Conservation (phyloP, 2,113 vertebrate genomes). For the Oncorhynchus nerka region DNA sequence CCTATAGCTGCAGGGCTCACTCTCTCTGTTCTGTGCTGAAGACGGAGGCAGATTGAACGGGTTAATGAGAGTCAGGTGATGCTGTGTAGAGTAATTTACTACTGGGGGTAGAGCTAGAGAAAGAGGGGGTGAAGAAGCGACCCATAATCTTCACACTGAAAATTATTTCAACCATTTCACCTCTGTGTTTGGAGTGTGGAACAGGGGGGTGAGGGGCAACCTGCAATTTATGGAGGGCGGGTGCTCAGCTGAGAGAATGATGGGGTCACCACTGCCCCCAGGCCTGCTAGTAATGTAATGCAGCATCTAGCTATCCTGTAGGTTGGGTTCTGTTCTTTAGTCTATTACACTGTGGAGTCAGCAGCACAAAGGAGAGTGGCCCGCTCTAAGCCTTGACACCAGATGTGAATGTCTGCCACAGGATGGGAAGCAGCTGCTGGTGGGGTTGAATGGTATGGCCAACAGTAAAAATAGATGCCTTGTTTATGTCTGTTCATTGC, state of each 20-base stretch:
- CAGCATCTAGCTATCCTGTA: constrained; percentile 42
- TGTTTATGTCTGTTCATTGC: constrained; percentile 38
- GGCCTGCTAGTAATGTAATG: constrained; percentile 30
- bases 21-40: constrained; percentile 56
- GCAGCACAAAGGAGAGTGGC: constrained; percentile 40
- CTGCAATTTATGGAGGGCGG: constrained; percentile 54
- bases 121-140: constrained; percentile 8
- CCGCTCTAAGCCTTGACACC: constrained; percentile 55
- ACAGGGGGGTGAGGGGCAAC: constrained; percentile 38
- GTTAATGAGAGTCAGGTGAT: constrained; percentile 69
- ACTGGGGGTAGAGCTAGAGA: constrained; percentile 49
- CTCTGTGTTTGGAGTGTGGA: constrained; percentile 7
- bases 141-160: constrained; percentile 57
- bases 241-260: constrained; percentile 59
- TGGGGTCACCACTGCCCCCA: constrained; percentile 45
- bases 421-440: constrained; percentile 58
- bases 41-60: constrained; percentile 73
- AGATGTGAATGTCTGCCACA: constrained; percentile 61
- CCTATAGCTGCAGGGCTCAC: constrained; percentile 62
- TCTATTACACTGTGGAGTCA: constrained; percentile 16
- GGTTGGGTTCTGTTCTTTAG: constrained; percentile 17
- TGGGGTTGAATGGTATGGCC: constrained; percentile 26
- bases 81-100: constrained; percentile 71
- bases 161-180: constrained; percentile 60
- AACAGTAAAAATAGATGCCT: constrained; percentile 46